Evolutionary conservation across 1,140 invertebrate genomes (phyloP), one percentile per base, ranked within the genome.

Genomic region (Eurosta solidaginis): DNA sequence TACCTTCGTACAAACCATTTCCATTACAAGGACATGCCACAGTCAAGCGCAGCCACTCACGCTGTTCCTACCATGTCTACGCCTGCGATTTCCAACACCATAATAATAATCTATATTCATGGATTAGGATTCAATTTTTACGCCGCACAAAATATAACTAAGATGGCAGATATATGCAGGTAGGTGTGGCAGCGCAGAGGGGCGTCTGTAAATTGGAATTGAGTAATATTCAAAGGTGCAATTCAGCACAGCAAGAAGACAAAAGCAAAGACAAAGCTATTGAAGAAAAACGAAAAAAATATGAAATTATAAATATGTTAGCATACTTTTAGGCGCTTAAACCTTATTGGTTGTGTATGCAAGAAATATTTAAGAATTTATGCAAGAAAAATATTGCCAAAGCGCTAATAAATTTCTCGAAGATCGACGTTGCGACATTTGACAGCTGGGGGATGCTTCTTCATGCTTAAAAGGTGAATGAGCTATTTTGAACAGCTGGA

Each of bases 41-140:
- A 20, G 10, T 1, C 59, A 68, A 40, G 20, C 44, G 12, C 12
- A 22, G 9, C 20, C 14, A n/a, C 14, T 29, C 73, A 40, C 25
- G 73, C 73, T 74, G 73, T 74, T 74, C 25, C 22, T 7, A 27
- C 73, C 22, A 14, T 17, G 44, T 45, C 33, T 40, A 17, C 36
- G 63, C 0, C 73, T 14, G 33, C 33, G 40, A 9, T n/a, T n/a
- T n/a, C n/a, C n/a, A n/a, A n/a, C 47, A 77, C 76, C 79, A 82
- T 86, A 86, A 86, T 86, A 86, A 86, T 86, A 85, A 86, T 86
- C 85, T 86, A 86, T 86, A 86, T 86, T 86, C 85, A 86, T 86
- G 85, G 85, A 86, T 86, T 86, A 86, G 85, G 85, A 86, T 86
- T 86, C 85, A 86, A 86, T 86, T 86, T 86, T 86, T 86, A 84